Base-by-base conservation (phyloP, 2,113 vertebrate genomes). In the Fregata magnificens region DNA sequence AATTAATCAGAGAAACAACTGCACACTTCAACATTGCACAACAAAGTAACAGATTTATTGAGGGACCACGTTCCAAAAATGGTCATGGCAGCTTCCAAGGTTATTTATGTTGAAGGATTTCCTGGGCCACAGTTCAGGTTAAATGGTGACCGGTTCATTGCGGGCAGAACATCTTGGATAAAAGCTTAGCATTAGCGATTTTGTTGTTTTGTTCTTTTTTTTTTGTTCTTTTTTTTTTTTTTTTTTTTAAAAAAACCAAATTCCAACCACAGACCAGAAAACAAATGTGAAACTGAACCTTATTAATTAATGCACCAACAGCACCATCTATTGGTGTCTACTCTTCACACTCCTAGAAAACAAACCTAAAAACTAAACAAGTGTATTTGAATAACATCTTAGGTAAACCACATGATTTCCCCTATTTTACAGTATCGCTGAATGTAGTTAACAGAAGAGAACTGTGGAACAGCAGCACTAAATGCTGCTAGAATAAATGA, bases 1-100 rank as follows among this genome's bases (percentile, higher is more conserved):
- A 97, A 96, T 97, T 97, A 97, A 97, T 97, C 97, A 97, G 95
- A 73, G 95, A 96, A 96, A 96, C 90, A 97, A 97, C 95, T 81
- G 87, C 88, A 96, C 63, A 53, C 74, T 96, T 95, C 78, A 66
- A 38, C 82, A 67, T 98, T 98, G 96, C 95, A 93, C 97, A 97
- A 98, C 95, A 70, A 78, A 96, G 66, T 82, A 93, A 93, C 71
- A 96, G 91, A 98, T 97, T 98, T 97, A 97, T 85, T 56, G 85
- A 95, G 88, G 74, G 81, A 80, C 53, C 49, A 15, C 0, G 79
- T 96, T 97, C 96, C 95, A 85, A 73, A 97, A 96, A 90, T 76
- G 86, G 74, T 94, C 89, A 95, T 83, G 90, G 94, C 65, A 95
- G 88, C 84, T 95, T 97, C 93, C 80, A 78, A 96, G 95, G 86